phyloP scores from a whole-genome alignment of 2,888 invertebrate genomes.

The Malthinus seriepunctatus region DNA sequence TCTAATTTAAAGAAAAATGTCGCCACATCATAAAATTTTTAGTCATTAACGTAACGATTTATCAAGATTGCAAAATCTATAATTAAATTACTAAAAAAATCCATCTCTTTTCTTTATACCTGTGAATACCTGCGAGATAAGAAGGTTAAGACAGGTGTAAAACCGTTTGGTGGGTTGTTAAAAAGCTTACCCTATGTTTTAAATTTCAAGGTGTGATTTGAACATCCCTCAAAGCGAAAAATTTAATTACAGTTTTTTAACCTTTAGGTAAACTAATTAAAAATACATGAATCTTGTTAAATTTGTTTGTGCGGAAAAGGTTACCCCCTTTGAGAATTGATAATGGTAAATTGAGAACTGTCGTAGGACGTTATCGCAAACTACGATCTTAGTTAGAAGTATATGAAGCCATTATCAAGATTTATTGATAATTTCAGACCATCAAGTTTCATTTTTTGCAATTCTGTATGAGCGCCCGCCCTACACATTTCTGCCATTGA shows the following conservation, averaged over 20 bases:
- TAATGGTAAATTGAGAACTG: too few relatives aligned
- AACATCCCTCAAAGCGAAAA: neutral
- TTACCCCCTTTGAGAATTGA: too few relatives aligned
- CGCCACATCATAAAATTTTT: neutral
- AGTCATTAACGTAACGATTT: neutral
- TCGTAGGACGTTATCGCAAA: conserved; percentile 12
- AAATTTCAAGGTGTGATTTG: conserved; percentile 1
- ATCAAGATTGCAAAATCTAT: too few relatives aligned
- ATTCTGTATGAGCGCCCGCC: conserved; percentile 18
- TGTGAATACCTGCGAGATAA: too few relatives aligned
- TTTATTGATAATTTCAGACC: conserved; percentile 30
- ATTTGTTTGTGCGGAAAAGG: too few relatives aligned
- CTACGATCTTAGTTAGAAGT: conserved; percentile 16
- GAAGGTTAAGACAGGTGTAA: too few relatives aligned
- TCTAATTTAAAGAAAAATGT: neutral
- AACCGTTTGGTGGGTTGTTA: too few relatives aligned
- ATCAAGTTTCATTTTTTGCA: conserved; percentile 23
- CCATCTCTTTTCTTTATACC: too few relatives aligned
- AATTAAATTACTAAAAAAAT: too few relatives aligned
- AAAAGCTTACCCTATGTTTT: neutral
- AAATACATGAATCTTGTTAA: too few relatives aligned
- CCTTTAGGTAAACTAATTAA: too few relatives aligned
- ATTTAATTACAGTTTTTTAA: neutral
- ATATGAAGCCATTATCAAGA: conserved; percentile 27
- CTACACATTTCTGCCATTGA: conserved; percentile 27